Evolutionary conservation across 2,113 vertebrate genomes (phyloP).

Genomic region (Stegostoma tigrinum): DNA sequence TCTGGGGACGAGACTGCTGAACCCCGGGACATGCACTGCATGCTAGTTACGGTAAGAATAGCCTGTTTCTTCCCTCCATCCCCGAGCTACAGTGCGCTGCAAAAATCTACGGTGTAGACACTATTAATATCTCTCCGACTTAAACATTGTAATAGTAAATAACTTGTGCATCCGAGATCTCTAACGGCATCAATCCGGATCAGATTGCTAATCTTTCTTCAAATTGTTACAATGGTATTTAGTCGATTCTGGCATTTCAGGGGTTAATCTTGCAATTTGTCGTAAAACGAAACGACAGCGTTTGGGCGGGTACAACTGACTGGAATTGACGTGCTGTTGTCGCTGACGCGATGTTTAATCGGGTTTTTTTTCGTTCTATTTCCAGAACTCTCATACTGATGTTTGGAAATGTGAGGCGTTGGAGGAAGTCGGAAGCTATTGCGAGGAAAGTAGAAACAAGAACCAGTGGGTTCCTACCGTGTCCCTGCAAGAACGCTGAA

Average conservation of each 20-base stretch:
- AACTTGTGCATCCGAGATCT: neutral
- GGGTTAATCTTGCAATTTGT: neutral
- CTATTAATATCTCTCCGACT: neutral
- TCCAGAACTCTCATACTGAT: conserved; percentile 72
- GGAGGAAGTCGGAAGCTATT: conserved; percentile 74
- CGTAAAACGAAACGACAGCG: neutral
- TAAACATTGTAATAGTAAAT: neutral
- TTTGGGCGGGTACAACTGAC: neutral
- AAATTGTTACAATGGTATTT: neutral
- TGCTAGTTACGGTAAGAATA: conserved; percentile 79
- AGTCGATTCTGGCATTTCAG: neutral
- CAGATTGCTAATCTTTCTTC: neutral
- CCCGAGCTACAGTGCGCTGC: neutral
- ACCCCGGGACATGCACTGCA: conserved; percentile 80
- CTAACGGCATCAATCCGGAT: neutral
- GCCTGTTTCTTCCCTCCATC: neutral
- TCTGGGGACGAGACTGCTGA: conserved; percentile 53
- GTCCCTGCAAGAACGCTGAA: conserved; percentile 75
- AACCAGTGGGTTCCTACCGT: conserved; percentile 85
- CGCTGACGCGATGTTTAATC: neutral
- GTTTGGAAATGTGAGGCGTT: conserved; percentile 67
- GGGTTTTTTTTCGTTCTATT: neutral
- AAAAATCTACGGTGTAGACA: neutral
- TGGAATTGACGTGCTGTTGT: conserved; percentile 1
- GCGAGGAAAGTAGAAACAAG: conserved; percentile 72